These are phyloP conservation scores for Sycobia sp. DNA, from an alignment of 1,140 invertebrate species.

Conservation along the genomic window DNA sequence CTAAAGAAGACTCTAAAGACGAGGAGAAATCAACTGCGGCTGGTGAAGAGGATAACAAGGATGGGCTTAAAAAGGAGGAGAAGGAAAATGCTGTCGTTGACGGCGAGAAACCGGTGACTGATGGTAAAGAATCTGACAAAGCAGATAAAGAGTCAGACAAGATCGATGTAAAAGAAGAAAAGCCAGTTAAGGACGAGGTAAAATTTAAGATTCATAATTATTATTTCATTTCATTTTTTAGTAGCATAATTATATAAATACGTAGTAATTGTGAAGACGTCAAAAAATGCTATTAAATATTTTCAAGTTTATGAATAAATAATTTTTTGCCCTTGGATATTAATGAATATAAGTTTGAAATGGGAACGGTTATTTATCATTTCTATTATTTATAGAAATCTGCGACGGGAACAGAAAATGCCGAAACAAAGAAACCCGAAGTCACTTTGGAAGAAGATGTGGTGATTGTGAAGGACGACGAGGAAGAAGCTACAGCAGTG, in stretches of 20 bases:
- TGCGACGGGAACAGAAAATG: slow-evolving; percentile 54
- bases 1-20: slow-evolving; percentile 51
- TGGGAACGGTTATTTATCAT: no score
- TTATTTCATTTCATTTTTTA: no score
- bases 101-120: slow-evolving; percentile 38
- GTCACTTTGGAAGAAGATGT: slow-evolving; percentile 63
- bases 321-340: no score
- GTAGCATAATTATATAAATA: no score
- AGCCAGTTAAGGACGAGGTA: slow-evolving; percentile 32
- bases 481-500: slow-evolving; percentile 53
- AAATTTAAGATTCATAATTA: no score
- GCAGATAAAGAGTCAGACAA: slow-evolving; percentile 37
- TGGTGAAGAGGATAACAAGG: slow-evolving; percentile 44
- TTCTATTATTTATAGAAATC: slow-evolving; percentile 21
- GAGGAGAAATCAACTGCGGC: slow-evolving; percentile 46
- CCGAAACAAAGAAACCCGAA: slow-evolving; percentile 44
- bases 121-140: slow-evolving; percentile 35
- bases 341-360: no score
- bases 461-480: slow-evolving; percentile 65
- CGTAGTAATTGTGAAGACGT: no score
- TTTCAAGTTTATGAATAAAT: no score
- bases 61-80: slow-evolving; percentile 49
- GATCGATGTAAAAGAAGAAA: slow-evolving; percentile 49
- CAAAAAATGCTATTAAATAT: no score
- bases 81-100: slow-evolving; percentile 3